A percentile compares a stretch with the other conserved stretches of the same genome.
Evolutionary conservation across 2,113 vertebrate species (phyloP).

Genomic region (Holacanthus passer): DNA sequence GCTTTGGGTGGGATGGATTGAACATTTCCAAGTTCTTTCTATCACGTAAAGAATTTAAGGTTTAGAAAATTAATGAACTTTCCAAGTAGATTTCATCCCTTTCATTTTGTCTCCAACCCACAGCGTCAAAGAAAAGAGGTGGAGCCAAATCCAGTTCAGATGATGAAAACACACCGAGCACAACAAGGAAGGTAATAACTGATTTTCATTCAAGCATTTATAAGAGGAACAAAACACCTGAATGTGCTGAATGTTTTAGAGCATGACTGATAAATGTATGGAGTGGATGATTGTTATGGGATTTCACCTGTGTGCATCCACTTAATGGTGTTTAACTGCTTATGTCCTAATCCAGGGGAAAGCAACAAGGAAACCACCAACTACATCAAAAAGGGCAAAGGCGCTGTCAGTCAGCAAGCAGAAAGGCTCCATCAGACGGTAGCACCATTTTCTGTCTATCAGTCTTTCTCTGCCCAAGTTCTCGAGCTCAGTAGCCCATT

Average conservation of each 20-base stretch:
- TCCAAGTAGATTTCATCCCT: neutral
- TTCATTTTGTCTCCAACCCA: constrained; percentile 7
- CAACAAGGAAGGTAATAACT: constrained; percentile 72
- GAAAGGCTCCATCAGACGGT: constrained; percentile 76
- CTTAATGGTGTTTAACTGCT: neutral
- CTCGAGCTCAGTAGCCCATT: neutral
- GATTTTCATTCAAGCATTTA: neutral
- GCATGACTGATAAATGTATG: neutral
- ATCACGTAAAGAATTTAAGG: neutral
- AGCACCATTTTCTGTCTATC: neutral
- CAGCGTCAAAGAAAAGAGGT: constrained; percentile 70
- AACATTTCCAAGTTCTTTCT: neutral
- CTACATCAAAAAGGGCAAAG: constrained; percentile 78
- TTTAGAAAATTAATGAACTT: neutral
- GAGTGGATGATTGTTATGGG: neutral
- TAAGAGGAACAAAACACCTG: neutral
- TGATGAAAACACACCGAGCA: constrained; percentile 71
- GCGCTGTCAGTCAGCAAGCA: constrained; percentile 74
- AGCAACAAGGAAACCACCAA: constrained; percentile 74
- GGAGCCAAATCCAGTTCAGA: constrained; percentile 57
- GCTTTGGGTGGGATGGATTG: neutral
- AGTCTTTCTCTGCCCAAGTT: neutral
- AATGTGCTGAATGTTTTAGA: neutral
- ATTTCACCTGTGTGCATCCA: neutral
- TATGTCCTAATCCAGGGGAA: constrained; percentile 66